Evolutionary conservation across 1,140 invertebrate genomes (phyloP), one percentile per base, ranked within the genome.

Genomic region (Aphelenchoides besseyi): DNA sequence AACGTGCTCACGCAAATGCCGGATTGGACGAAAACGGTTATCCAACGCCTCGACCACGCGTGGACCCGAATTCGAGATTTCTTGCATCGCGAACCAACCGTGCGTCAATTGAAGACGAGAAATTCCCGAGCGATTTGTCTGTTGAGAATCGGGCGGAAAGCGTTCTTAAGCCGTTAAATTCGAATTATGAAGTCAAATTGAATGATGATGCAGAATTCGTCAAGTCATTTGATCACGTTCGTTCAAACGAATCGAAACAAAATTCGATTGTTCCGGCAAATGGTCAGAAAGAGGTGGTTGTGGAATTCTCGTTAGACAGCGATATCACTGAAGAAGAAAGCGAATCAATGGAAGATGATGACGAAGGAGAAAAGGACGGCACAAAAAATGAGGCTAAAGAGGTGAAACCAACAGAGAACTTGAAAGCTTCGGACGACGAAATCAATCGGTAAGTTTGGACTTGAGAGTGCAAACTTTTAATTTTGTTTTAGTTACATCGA

Each of bases 21-120:
- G n/a, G 28, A 16, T n/a, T 48, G 30, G 59, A 61, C 30, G 59
- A 61, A 36, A 30, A 61, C 30, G 59, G 59, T 36, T 61, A 61
- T 2, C 59, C 59, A 28, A 61, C 59, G n/a, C 59, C 59, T 29
- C n/a, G 59, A 2, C 59, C 59, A 36, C 59, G 28, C 59, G 18
- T n/a, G 16, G 48, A 52, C n/a, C n/a, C n/a, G n/a, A n/a, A n/a
- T n/a, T n/a, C n/a, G n/a, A n/a, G n/a, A n/a, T n/a, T n/a, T n/a
- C n/a, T n/a, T n/a, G n/a, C n/a, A n/a, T n/a, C n/a, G n/a, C n/a
- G n/a, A n/a, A n/a, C n/a, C n/a, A n/a, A n/a, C n/a, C n/a, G n/a
- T n/a, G n/a, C n/a, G n/a, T 48, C 41, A 12, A 48, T 16, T 16
- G 41, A 48, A 23, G 41, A 48, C 41, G 41, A 48, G 23, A 48